Conservation (phyloP, 2,888 invertebrate species). For the Lasioglossum zephyrum region DNA sequence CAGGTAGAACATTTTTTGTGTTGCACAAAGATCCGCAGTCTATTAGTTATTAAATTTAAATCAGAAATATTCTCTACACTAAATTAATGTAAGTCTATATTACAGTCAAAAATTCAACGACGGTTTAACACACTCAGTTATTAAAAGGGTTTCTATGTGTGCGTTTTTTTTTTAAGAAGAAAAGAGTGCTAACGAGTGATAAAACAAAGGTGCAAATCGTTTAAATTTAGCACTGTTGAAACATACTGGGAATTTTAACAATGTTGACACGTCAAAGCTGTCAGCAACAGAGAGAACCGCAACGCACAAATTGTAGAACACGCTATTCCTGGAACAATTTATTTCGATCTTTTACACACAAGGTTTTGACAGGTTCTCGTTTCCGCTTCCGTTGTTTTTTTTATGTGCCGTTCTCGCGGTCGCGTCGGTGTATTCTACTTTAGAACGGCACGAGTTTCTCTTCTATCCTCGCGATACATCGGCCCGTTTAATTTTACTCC, state of each 20-base stretch:
- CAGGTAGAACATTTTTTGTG: no score
- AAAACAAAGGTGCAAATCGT: background rate
- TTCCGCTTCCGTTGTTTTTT: constrained; percentile 18
- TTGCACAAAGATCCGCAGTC: background rate
- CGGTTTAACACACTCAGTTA: background rate
- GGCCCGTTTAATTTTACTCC: constrained; percentile 35
- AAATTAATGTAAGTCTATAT: background rate
- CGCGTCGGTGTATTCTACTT: constrained; percentile 17
- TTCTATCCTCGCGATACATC: constrained; percentile 21
- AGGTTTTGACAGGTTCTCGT: constrained; percentile 8
- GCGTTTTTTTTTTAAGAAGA: background rate
- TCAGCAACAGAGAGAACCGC: background rate
- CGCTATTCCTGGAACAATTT: background rate
- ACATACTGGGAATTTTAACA: background rate
- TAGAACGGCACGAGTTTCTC: background rate
- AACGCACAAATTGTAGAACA: background rate
- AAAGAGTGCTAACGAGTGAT: background rate
- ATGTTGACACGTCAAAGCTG: background rate
- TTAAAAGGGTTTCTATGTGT: background rate
- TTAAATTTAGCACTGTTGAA: background rate
- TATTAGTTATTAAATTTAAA: background rate
- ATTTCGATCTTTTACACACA: background rate
- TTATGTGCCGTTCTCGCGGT: background rate
- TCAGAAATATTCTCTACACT: background rate
- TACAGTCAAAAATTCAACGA: background rate